Base-by-base conservation (phyloP, 1,140 invertebrate species). In the Macrosteles quadrilineatus region DNA sequence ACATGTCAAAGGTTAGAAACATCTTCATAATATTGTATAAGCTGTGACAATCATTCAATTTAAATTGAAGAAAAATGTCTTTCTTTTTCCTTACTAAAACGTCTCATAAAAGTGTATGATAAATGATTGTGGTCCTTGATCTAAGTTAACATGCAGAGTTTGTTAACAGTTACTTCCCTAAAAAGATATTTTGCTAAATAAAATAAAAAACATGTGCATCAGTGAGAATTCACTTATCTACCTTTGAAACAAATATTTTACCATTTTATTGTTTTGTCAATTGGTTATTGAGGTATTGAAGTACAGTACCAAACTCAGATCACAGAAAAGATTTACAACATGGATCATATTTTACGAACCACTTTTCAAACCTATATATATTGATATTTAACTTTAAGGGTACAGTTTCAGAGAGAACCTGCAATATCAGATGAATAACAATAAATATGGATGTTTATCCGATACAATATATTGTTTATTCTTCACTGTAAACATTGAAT, bases 1-100 rank as follows among this genome's bases (percentile, higher is more conserved):
- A 88, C 72, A 91, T 91, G 87, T 85, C 84, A 59, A 87, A 80
- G 82, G 91, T 92, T 83, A 83, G 79, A 21, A 25, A 23, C 12
- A 25, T 63, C 12, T 63, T 31, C 29, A 29, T 25, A 63, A 55
- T 9, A 11, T 55, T 55, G 6, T 55, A 55, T 23, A n/a, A 11
- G 4, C 6, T 11, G 23, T 11, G 9, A n/a, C 6, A 9, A 9
- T 55, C 19, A 55, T 55, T n/a, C 6, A 55, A 9, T 14, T 55
- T n/a, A n/a, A n/a, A n/a, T n/a, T n/a, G n/a, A n/a, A n/a, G n/a
- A n/a, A n/a, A n/a, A n/a, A n/a, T n/a, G 23, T n/a, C 6, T 9
- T 6, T 55, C 19, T n/a, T 55, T 55, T 11, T n/a, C 19, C 9
- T 6, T 55, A 9, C 19, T 55, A 12, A 55, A 9, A 11, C 23